These are phyloP conservation scores for Lepidocyrtinus sp. DNA, from an alignment of 2,888 invertebrate species.

Conservation along the genomic window DNA sequence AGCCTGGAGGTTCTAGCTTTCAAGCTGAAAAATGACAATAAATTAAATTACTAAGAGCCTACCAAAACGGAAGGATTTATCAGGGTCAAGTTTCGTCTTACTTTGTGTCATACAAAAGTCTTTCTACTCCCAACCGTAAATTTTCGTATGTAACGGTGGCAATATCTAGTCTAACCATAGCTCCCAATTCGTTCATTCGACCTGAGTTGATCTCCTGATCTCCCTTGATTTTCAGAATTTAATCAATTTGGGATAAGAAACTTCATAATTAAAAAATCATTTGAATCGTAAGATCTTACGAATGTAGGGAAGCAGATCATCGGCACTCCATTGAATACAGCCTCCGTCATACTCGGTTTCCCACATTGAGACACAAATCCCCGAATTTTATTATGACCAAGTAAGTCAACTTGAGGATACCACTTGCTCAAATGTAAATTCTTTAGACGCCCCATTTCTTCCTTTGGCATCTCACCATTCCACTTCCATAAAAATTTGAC, in stretches of 20 bases:
- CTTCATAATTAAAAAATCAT: too few relatives aligned
- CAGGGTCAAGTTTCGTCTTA: too few relatives aligned
- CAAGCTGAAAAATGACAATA: too few relatives aligned
- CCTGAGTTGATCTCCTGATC: slow-evolving; percentile 63
- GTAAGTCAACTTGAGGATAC: slow-evolving; percentile 63
- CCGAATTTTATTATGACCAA: background rate
- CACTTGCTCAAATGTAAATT: slow-evolving; percentile 67
- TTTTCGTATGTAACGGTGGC: slow-evolving; percentile 26
- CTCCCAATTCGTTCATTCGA: slow-evolving; percentile 39
- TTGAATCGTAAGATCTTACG: too few relatives aligned
- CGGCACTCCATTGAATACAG: slow-evolving; percentile 42
- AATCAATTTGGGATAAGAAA: too few relatives aligned
- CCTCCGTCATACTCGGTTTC: background rate
- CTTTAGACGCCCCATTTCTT: slow-evolving; percentile 62
- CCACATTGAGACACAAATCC: slow-evolving; percentile 53
- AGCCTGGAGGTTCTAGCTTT: too few relatives aligned
- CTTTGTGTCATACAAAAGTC: slow-evolving; percentile 36
- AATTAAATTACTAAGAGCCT: too few relatives aligned
- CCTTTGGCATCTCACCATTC: slow-evolving; percentile 49
- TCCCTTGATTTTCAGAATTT: slow-evolving; percentile 12
- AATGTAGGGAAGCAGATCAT: slow-evolving; percentile 55
- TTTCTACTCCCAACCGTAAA: slow-evolving; percentile 28
- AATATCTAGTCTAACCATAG: slow-evolving; percentile 46
- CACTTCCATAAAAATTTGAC: slow-evolving; percentile 68
- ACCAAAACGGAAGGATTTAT: too few relatives aligned